phyloP scores from a whole-genome alignment of 2,113 vertebrate genomes.

The Syngnathus floridae region DNA sequence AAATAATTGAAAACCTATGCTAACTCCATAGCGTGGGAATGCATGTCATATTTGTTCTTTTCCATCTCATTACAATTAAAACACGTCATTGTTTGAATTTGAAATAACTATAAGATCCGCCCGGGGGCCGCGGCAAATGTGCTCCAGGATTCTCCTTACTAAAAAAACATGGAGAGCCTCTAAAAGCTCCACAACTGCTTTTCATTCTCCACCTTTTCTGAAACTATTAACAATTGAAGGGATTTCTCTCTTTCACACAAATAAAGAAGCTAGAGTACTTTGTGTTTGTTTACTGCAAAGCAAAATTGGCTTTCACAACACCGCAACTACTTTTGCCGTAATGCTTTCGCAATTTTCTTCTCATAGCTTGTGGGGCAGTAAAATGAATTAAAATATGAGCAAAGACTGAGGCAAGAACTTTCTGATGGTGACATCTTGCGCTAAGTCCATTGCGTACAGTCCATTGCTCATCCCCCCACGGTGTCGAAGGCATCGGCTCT shows the following conservation, averaged over 20 bases:
- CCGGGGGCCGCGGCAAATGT: not conserved
- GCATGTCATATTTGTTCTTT: not conserved
- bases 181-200: not conserved
- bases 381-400: no score
- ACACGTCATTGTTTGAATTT: constrained; percentile 1
- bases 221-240: no score
- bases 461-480: constrained; percentile 8
- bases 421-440: not conserved
- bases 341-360: no score
- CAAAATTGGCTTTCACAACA: no score
- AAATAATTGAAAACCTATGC: not conserved
- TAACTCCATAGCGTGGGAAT: not conserved
- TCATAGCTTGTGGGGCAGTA: no score
- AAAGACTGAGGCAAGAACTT: no score
- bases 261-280: no score
- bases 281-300: no score
- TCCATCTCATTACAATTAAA: constrained; percentile 3
- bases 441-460: not conserved
- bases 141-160: constrained; percentile 4
- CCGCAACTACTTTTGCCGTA: no score
- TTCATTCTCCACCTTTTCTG: not conserved
- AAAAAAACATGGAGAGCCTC: constrained; percentile 8
- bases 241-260: no score
- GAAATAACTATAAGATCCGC: not conserved
- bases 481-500: constrained; percentile 17